phyloP scores from a whole-genome alignment of 2,888 invertebrate species.

The Sycophila texana region DNA sequence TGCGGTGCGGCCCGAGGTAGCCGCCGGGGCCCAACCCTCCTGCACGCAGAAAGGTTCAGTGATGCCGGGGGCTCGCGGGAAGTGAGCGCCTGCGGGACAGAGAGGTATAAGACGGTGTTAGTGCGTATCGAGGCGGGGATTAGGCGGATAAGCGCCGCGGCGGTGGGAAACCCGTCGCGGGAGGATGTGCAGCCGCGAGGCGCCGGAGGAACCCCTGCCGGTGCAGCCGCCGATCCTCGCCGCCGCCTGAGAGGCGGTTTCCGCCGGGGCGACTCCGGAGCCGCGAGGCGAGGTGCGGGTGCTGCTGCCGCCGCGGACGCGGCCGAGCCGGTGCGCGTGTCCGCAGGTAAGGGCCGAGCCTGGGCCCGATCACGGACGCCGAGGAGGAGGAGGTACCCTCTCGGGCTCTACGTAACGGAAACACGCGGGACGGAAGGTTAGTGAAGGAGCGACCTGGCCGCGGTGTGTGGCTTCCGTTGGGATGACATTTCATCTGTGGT shows the following conservation, averaged over 20 bases:
- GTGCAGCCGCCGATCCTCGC: neutral
- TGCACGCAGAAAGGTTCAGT: neutral
- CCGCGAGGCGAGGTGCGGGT: neutral
- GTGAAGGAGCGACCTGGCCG: neutral
- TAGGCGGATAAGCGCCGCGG: neutral
- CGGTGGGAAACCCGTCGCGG: neutral
- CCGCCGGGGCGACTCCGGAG: no score
- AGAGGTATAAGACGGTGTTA: neutral
- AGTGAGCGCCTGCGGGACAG: neutral
- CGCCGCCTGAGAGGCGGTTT: neutral
- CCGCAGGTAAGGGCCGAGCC: no score
- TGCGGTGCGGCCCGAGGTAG: no score
- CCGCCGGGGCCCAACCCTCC: no score
- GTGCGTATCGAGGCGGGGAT: neutral
- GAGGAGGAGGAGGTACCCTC: neutral
- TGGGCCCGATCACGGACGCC: no score
- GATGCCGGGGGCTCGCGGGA: neutral
- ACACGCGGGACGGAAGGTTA: slow-evolving; percentile 32
- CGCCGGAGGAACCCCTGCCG: slow-evolving; percentile 32
- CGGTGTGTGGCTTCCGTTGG: no score
- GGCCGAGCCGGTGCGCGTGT: no score
- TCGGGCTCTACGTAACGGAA: slow-evolving; percentile 5
- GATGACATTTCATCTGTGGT: no score
- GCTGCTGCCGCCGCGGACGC: no score
- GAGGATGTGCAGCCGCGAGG: slow-evolving; percentile 39